Evolutionary conservation across 2,888 invertebrate genomes (phyloP).

Genomic region (Anorthoa munda): DNA sequence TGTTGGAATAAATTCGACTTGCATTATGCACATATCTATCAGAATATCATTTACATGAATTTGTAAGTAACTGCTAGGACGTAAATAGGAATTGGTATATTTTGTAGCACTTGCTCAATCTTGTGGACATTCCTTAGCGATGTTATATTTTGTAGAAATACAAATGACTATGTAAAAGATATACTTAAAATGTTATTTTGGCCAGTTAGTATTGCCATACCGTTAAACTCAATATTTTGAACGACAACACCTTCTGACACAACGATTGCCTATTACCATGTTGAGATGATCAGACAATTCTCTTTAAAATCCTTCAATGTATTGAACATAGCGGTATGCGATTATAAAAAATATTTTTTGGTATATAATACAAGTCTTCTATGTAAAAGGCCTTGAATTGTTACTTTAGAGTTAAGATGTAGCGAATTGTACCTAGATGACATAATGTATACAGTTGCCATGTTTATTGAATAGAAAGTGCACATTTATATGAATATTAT

Average conservation of each 20-base stretch:
- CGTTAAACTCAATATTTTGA: slow-evolving; percentile 35
- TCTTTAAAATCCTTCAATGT: neutral
- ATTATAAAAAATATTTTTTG: slow-evolving; percentile 48
- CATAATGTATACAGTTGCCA: slow-evolving; percentile 80
- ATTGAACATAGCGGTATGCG: slow-evolving; percentile 32
- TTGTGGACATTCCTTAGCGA: slow-evolving; percentile 77
- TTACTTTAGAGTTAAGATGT: slow-evolving; percentile 74
- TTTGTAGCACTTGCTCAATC: slow-evolving; percentile 80
- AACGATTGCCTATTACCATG: neutral
- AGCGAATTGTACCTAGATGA: slow-evolving; percentile 73
- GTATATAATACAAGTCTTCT: slow-evolving; percentile 71
- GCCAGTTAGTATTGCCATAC: slow-evolving; percentile 28
- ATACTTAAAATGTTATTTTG: slow-evolving; percentile 30
- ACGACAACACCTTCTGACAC: neutral
- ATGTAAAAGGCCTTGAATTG: slow-evolving; percentile 81
- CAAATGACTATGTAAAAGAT: slow-evolving; percentile 45
- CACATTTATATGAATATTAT: slow-evolving; percentile 65
- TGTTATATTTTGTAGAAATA: slow-evolving; percentile 56
- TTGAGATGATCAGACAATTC: neutral
- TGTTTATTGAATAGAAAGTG: slow-evolving; percentile 78
- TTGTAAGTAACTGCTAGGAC: slow-evolving; percentile 44
- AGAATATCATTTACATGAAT: slow-evolving; percentile 60
- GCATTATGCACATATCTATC: slow-evolving; percentile 59
- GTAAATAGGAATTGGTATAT: slow-evolving; percentile 59
- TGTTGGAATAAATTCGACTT: slow-evolving; percentile 45